phyloP scores from a whole-genome alignment of 2,113 vertebrate species.

The Dicentrarchus labrax region DNA sequence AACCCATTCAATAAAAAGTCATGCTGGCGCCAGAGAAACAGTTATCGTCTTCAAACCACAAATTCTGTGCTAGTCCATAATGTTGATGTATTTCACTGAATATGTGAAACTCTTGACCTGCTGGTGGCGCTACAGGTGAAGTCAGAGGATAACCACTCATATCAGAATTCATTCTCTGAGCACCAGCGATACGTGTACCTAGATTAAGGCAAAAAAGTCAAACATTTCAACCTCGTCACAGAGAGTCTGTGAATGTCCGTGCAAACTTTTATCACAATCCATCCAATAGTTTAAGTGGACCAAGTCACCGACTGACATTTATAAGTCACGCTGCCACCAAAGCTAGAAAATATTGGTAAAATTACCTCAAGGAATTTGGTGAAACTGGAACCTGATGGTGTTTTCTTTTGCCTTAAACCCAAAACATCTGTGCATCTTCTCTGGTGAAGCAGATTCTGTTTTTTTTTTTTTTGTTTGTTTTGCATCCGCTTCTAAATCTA shows the following conservation, averaged over 20 bases:
- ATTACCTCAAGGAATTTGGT: background rate
- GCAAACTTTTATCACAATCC: background rate
- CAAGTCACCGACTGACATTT: too few species aligned
- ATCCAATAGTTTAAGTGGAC: background rate
- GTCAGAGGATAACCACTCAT: background rate
- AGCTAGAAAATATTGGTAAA: background rate
- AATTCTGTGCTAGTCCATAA: too few species aligned
- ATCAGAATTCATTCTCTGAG: background rate
- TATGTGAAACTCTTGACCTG: too few species aligned
- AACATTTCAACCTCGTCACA: too few species aligned
- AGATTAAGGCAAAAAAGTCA: background rate
- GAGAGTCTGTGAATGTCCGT: background rate
- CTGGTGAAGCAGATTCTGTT: slow-evolving; percentile 15
- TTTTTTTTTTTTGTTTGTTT: slow-evolving; percentile 29
- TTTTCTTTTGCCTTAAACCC: background rate
- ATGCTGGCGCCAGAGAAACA: too few species aligned
- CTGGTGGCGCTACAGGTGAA: too few species aligned
- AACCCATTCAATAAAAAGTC: too few species aligned
- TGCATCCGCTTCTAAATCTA: slow-evolving; percentile 13
- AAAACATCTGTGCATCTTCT: background rate
- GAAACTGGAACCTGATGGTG: background rate
- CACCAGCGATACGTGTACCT: background rate
- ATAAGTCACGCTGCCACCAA: background rate
- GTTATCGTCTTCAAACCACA: too few species aligned
- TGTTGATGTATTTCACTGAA: too few species aligned